Evolutionary conservation across 1,140 invertebrate genomes (phyloP).

Genomic region (Drosophila lini): DNA sequence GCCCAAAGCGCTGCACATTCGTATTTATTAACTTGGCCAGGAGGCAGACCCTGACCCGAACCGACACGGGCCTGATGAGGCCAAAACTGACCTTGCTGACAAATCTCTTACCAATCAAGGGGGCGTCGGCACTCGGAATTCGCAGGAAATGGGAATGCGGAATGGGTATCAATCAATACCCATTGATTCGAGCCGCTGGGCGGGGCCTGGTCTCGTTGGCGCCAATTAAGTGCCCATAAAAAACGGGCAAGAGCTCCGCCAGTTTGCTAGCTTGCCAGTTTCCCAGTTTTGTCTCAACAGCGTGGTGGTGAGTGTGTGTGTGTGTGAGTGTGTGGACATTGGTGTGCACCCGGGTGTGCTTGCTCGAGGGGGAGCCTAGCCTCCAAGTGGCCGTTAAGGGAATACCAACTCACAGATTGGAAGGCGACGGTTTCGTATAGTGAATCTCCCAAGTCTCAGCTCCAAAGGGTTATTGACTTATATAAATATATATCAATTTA

Average conservation of each 20-base stretch:
- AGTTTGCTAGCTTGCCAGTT: conserved; percentile 34
- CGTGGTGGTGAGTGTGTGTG: not conserved
- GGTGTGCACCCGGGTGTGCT: conserved; percentile 6
- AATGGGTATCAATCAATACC: conserved; percentile 66
- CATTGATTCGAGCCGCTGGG: conserved; percentile 59
- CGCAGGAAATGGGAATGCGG: conserved; percentile 18
- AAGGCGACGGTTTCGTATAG: not conserved
- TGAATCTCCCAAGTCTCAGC: not conserved
- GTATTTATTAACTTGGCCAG: conserved; percentile 70
- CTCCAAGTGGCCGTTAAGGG: conserved; percentile 57
- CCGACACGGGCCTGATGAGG: conserved; percentile 3
- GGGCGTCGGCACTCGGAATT: conserved; percentile 24
- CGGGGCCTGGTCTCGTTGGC: conserved; percentile 59
- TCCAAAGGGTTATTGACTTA: not conserved
- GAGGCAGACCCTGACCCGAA: conserved; percentile 47
- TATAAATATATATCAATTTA: no score
- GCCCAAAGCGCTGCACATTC: conserved; percentile 47
- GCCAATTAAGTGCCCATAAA: conserved; percentile 76
- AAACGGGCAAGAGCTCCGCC: conserved; percentile 45
- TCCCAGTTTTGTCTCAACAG: conserved; percentile 55
- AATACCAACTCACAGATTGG: conserved; percentile 26
- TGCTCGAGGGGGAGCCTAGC: not conserved
- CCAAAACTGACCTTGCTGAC: conserved; percentile 61
- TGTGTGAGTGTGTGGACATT: conserved; percentile 1
- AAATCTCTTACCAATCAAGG: conserved; percentile 63